Base-by-base conservation (phyloP, 1,140 invertebrate species). In the Nephila pilipes region DNA sequence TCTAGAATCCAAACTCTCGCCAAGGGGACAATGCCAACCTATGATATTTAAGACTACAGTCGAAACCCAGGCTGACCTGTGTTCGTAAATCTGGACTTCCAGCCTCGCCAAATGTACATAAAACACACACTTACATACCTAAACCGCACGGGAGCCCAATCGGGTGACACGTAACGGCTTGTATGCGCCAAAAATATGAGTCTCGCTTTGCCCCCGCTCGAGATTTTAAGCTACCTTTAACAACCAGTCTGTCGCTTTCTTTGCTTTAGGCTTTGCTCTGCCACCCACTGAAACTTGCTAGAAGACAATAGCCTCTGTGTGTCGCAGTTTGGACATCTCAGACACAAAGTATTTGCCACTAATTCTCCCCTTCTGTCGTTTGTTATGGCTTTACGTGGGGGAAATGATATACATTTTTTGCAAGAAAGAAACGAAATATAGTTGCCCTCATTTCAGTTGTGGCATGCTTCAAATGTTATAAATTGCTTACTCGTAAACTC, bases 181-280 rank as follows among this genome's bases (percentile, higher is more conserved):
- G 90, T 92, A 85, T 54, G 90, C 90, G 90, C 90, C 90, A 92
- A 85, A 92, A 92, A 92, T 92, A 92, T 75, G 90, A 81, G 80
- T 57, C 80, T 85, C 36, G 89, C 32, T 16, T 36, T 60, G 55
- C 88, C 57, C 63, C 32, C 87, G 10, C 29, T 36, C 32, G 16
- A 54, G n/a, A n/a, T n/a, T n/a, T n/a, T n/a, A n/a, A n/a, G 38
- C 5, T 55, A n/a, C 69, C 55, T 32, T 29, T n/a, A 57, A 58
- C 83, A 85, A 8, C 29, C 32, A 60, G 54, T 36, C 55, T 85
- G 55, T 55, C 55, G 20, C 69, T 69, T 69, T 79, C 87, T 69
- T 55, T 54, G 10, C 20, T 55, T 58, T 29, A 32, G 29, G 69
- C 14, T 18, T 5, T 29, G 10, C 4, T 22, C 25, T 55, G 65